phyloP scores from a whole-genome alignment of 2,888 invertebrate species.

The Cephus runcator region DNA sequence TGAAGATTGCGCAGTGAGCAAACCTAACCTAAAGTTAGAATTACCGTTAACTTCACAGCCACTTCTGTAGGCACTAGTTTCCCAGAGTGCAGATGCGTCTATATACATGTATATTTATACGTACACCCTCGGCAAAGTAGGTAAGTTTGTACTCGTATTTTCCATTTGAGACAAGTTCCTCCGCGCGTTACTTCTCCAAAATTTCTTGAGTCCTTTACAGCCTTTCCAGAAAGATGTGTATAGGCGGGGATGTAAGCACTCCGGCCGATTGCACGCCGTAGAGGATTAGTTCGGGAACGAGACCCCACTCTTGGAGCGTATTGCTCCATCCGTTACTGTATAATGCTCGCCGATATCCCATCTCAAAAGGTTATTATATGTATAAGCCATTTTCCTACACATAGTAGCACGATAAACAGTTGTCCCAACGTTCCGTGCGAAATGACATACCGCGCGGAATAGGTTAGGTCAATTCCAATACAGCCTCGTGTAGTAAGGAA shows the following conservation, averaged over 20 bases:
- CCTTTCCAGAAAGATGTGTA: background rate
- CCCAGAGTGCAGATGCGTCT: background rate
- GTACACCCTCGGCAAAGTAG: background rate
- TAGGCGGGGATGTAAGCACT: conserved; percentile 30
- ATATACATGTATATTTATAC: background rate
- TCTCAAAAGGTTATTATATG: conserved; percentile 29
- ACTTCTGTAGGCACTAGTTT: background rate
- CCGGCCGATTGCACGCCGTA: conserved; percentile 29
- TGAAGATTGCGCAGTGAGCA: background rate
- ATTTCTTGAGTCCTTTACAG: background rate
- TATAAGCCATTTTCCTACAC: background rate
- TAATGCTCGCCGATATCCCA: conserved; percentile 18
- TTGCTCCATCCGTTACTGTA: conserved; percentile 17
- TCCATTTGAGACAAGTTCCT: background rate
- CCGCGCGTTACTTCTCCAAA: background rate
- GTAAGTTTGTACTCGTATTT: background rate
- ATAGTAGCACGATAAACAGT: background rate
- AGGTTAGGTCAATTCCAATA: background rate
- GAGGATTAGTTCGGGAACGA: conserved; percentile 21
- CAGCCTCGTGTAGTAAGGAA: background rate
- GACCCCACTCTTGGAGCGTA: conserved; percentile 29
- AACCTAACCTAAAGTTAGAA: background rate
- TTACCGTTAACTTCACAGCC: background rate
- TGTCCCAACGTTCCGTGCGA: background rate
- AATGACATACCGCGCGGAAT: background rate